A percentile compares a stretch with the other conserved stretches of the same genome.
phyloP scores from a whole-genome alignment of 2,113 vertebrate species.

The Bombycilla garrulus region DNA sequence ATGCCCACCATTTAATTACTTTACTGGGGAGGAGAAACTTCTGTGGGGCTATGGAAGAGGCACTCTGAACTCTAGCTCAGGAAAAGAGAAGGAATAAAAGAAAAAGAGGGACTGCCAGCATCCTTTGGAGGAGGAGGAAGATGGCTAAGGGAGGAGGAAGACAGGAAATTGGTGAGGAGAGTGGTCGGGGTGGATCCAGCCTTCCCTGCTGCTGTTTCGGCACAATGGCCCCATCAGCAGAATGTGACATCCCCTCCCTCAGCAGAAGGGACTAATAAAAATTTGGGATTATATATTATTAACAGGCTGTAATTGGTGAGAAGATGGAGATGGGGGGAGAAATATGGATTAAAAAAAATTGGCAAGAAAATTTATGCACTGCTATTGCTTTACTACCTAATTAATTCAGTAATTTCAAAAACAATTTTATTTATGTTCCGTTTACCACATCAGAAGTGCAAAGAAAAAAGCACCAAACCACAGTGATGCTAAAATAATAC shows the following conservation, averaged over 20 bases:
- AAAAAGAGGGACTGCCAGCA: not conserved
- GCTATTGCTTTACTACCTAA: conserved; percentile 74
- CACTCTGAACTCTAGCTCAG: not conserved
- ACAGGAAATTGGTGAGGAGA: not conserved
- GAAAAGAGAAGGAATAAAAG: not conserved
- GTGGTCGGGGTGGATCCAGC: not conserved
- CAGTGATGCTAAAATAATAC: conserved; percentile 78
- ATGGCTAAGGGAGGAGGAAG: not conserved
- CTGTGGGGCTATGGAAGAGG: not conserved
- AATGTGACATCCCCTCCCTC: not conserved
- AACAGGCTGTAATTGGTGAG: not conserved
- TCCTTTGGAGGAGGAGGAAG: not conserved
- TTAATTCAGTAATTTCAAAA: conserved; percentile 83
- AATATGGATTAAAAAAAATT: conserved; percentile 51
- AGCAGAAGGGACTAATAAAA: not conserved
- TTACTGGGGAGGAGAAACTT: conserved; percentile 61
- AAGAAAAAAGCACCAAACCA: conserved; percentile 41
- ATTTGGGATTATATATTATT: not conserved
- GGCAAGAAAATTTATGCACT: conserved; percentile 68
- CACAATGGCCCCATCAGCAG: not conserved
- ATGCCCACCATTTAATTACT: conserved; percentile 56
- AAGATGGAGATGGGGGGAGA: not conserved
- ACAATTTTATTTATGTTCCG: conserved; percentile 83
- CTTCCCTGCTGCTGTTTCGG: not conserved
- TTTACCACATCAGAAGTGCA: conserved; percentile 79